These are phyloP conservation scores for Kryphioiulus occultus DNA, from an alignment of 2,888 invertebrate genomes.

Conservation along the genomic window DNA sequence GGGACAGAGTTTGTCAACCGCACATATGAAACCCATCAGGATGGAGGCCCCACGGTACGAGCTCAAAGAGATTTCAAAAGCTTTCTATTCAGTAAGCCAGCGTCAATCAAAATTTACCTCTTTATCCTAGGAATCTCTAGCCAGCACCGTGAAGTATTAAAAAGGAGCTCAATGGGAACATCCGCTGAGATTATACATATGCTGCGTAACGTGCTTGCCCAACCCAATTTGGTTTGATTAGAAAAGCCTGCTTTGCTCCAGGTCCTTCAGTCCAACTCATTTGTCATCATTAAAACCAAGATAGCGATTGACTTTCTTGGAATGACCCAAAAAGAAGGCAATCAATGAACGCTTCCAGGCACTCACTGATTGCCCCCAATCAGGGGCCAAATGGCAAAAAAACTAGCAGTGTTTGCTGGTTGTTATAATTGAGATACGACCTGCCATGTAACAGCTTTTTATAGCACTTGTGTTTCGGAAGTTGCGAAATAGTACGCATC, in stretches of 20 bases:
- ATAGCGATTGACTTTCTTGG: neutral
- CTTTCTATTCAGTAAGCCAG: constrained; percentile 32
- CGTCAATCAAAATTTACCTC: constrained; percentile 38
- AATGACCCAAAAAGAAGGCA: neutral
- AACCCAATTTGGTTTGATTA: neutral
- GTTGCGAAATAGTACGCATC: too few relatives aligned
- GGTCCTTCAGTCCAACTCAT: neutral
- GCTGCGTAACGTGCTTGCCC: neutral
- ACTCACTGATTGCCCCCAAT: neutral
- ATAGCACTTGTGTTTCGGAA: too few relatives aligned
- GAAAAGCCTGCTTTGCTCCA: neutral
- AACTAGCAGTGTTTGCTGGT: neutral
- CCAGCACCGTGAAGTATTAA: neutral
- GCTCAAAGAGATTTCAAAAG: constrained; percentile 29
- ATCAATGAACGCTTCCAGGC: neutral
- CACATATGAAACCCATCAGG: constrained; percentile 39
- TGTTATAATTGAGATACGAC: neutral
- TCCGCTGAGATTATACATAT: constrained; percentile 7
- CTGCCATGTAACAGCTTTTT: too few relatives aligned
- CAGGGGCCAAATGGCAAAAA: neutral
- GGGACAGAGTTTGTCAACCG: constrained; percentile 38
- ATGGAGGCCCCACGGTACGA: constrained; percentile 36
- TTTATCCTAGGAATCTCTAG: constrained; percentile 13
- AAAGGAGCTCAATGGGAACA: neutral
- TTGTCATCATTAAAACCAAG: constrained; percentile 36